Conservation (phyloP, 2,113 vertebrate genomes). For the Lagopus muta region DNA sequence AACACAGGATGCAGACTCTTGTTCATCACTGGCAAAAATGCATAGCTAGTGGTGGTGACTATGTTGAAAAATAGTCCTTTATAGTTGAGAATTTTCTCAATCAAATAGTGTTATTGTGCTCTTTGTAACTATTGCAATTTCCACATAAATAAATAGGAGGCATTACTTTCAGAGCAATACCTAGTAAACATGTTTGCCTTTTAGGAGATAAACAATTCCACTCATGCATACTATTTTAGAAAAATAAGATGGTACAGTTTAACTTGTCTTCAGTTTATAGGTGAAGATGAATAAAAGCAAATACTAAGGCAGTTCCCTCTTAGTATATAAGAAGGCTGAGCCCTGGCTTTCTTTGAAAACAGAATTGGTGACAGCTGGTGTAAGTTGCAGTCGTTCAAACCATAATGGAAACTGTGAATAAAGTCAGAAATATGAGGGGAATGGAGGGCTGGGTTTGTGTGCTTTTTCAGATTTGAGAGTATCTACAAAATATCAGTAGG, state of each 20-base stretch:
- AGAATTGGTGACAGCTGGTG: neutral
- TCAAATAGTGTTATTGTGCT: neutral
- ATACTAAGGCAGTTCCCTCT: neutral
- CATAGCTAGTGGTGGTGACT: neutral
- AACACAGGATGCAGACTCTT: too few relatives aligned
- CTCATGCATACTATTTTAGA: neutral
- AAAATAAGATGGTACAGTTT: neutral
- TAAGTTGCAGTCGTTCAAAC: neutral
- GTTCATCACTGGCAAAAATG: too few relatives aligned
- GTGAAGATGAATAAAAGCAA: neutral
- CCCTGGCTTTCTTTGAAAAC: neutral
- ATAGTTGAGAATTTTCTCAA: neutral
- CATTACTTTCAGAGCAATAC: neutral
- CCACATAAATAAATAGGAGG: neutral
- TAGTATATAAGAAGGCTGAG: neutral
- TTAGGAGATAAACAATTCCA: neutral
- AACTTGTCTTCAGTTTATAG: neutral
- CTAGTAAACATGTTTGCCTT: neutral
- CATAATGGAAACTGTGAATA: neutral
- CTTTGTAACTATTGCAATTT: neutral
- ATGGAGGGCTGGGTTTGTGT: fast-evolving
- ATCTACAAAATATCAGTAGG: neutral
- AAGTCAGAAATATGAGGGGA: neutral
- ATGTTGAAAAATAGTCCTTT: neutral
- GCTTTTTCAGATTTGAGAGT: neutral